phyloP scores from a whole-genome alignment of 1,140 invertebrate genomes.

The Drosophila persimilis region DNA sequence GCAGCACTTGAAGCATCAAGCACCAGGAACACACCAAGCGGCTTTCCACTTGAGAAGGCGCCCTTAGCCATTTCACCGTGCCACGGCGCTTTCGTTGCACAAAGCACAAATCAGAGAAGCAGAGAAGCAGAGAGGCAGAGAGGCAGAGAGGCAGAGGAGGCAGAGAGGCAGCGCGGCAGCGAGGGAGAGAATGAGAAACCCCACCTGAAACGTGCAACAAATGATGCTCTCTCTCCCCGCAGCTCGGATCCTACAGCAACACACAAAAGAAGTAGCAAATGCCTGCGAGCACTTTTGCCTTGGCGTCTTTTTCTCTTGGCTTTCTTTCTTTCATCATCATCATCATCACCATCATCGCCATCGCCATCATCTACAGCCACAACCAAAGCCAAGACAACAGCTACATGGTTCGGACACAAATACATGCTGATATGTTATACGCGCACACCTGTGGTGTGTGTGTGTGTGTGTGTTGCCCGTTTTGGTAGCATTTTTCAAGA shows the following conservation, averaged over 20 bases:
- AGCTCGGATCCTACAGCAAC: slow-evolving; percentile 46
- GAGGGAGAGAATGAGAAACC: slow-evolving; percentile 15
- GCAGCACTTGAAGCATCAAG: slow-evolving; percentile 4
- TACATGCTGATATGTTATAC: slow-evolving; percentile 24
- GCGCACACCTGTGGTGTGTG: slow-evolving; percentile 12
- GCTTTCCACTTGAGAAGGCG: slow-evolving; percentile 53
- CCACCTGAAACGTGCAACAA: slow-evolving; percentile 70
- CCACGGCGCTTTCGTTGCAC: slow-evolving; percentile 44
- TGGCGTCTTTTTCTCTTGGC: slow-evolving; percentile 53
- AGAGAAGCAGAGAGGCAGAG: slow-evolving; percentile 9
- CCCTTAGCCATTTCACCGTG: slow-evolving; percentile 56
- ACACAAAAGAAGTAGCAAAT: slow-evolving; percentile 51
- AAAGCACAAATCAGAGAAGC: slow-evolving; percentile 28
- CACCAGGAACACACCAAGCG: slow-evolving; percentile 3
- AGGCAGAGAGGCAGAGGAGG: slow-evolving; percentile 26
- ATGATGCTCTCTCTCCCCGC: slow-evolving; percentile 39
- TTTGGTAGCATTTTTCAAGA: slow-evolving; percentile 81
- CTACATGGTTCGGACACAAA: slow-evolving; percentile 12
- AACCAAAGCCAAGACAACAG: slow-evolving; percentile 25
- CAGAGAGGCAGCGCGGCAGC: neutral
- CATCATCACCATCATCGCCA: slow-evolving; percentile 8
- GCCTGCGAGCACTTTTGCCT: slow-evolving; percentile 64
- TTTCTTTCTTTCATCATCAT: slow-evolving; percentile 63
- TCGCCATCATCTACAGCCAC: neutral
- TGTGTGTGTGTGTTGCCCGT: slow-evolving; percentile 66